Evolutionary conservation across 2,888 invertebrate species (phyloP).

Genomic region (Nephrotoma appendiculata): DNA sequence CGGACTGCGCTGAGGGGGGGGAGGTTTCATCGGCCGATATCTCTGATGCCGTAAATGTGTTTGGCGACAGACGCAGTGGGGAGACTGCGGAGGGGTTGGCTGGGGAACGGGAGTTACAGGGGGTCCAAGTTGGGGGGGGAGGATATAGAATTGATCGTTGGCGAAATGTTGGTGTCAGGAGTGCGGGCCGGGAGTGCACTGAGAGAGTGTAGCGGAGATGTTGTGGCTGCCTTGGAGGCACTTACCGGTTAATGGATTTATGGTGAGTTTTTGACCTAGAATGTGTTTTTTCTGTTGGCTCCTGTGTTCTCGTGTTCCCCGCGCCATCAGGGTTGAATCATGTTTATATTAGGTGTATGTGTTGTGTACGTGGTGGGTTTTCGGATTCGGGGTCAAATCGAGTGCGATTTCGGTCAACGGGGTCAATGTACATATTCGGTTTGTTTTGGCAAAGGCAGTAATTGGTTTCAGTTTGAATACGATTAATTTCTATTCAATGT

Average conservation of each 20-base stretch:
- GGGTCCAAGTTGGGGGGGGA: conserved; percentile 92
- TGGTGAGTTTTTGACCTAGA: background rate
- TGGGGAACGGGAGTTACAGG: conserved; percentile 82
- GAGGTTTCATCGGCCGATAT: conserved; percentile 86
- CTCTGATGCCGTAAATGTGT: conserved; percentile 76
- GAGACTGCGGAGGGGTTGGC: conserved; percentile 82
- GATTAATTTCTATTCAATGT: no score
- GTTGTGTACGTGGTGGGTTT: no score
- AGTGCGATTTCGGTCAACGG: no score
- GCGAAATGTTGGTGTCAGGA: conserved; percentile 84
- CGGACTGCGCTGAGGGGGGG: conserved; percentile 92
- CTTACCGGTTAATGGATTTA: conserved; percentile 52
- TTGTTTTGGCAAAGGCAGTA: no score
- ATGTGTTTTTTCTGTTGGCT: no score
- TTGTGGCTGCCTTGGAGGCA: conserved; percentile 77
- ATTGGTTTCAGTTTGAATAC: no score
- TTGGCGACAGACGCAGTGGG: conserved; percentile 78
- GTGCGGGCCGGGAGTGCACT: conserved; percentile 76
- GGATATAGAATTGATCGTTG: conserved; percentile 92
- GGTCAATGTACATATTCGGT: no score
- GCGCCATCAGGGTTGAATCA: no score
- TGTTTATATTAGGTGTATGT: no score
- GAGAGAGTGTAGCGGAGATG: conserved; percentile 80
- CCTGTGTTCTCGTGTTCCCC: no score
- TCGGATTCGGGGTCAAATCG: no score